Base-by-base conservation (phyloP, 2,797 vertebrate species). In the Micromesistius poutassou region DNA sequence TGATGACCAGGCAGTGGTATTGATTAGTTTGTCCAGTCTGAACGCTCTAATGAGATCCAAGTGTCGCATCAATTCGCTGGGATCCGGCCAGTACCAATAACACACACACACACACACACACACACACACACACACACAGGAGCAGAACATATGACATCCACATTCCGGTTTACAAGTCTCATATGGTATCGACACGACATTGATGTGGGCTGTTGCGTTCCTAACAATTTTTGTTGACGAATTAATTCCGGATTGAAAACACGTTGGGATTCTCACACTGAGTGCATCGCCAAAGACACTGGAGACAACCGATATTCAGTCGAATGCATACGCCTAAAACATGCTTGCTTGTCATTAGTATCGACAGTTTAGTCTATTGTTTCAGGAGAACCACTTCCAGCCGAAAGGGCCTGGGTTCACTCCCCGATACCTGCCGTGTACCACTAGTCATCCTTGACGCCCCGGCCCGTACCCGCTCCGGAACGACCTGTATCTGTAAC, bases 51-150 rank as follows among this genome's bases (percentile, higher is more conserved):
- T 50, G 46, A 50, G 46, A 50, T 50, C 46, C 16, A 4, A 22
- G 46, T 16, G 46, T 50, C 1, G 14, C 19, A 19, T 50, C 46
- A 50, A 50, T 14, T 50, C 46, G 46, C 16, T 14, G 46, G 4
- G 3, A 50, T 50, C 40, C 9, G 40, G 40, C 16, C 46, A 50
- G 46, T 19, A 22, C 4, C 16, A 19, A 50, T 9, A 22, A n/a
- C 19, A n/a, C 50, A n/a, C 50, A n/a, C 50, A n/a, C 50, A 55
- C 50, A n/a, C 50, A 55, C 16, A n/a, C 50, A n/a, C 50, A 55
- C 50, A n/a, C 50, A 55, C 50, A n/a, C 50, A n/a, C 50, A 62
- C 55, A 55, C 55, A 62, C n/a, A n/a, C n/a, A 62, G 46, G 46
- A 55, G 3, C 55, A 25, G 55, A 62, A n/a, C 55, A 62, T 22